These are phyloP conservation scores for Saccostrea cuccullata DNA, from an alignment of 1,140 invertebrate species.

Conservation along the genomic window DNA sequence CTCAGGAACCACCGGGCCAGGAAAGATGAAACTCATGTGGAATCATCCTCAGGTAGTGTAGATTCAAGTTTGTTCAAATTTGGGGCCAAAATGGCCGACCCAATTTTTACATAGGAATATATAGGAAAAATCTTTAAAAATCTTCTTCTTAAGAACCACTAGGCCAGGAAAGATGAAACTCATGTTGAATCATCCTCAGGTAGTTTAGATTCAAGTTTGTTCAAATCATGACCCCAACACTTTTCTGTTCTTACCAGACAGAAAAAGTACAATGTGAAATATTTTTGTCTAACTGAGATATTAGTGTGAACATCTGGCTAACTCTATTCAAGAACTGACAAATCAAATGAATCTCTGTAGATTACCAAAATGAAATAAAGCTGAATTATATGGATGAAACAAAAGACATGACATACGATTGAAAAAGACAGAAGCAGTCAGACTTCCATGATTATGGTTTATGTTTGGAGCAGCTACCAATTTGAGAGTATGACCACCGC, in stretches of 20 bases:
- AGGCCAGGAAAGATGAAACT: too few relatives aligned
- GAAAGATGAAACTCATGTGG: too few relatives aligned
- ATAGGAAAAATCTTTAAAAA: too few relatives aligned
- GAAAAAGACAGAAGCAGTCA: conserved; percentile 2
- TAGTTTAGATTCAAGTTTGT: too few relatives aligned
- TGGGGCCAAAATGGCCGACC: too few relatives aligned
- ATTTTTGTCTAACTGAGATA: neutral
- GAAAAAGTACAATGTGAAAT: neutral
- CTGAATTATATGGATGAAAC: neutral
- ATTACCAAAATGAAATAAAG: neutral
- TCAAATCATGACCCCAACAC: too few relatives aligned
- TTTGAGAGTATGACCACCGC: neutral
- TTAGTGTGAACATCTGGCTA: conserved; percentile 19
- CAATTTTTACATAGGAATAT: too few relatives aligned
- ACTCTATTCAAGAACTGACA: neutral
- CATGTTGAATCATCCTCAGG: too few relatives aligned
- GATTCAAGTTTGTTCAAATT: too few relatives aligned
- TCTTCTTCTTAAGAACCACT: too few relatives aligned
- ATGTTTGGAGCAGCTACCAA: neutral
- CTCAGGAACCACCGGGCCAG: too few relatives aligned
- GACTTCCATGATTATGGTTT: neutral
- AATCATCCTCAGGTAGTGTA: too few relatives aligned
- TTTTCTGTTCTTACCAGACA: neutral
- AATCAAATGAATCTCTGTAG: neutral
- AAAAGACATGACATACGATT: conserved; percentile 4